Evolutionary conservation across 1,140 invertebrate genomes (phyloP), one percentile per base, ranked within the genome.

Genomic region (Caenorhabditis briggsae): DNA sequence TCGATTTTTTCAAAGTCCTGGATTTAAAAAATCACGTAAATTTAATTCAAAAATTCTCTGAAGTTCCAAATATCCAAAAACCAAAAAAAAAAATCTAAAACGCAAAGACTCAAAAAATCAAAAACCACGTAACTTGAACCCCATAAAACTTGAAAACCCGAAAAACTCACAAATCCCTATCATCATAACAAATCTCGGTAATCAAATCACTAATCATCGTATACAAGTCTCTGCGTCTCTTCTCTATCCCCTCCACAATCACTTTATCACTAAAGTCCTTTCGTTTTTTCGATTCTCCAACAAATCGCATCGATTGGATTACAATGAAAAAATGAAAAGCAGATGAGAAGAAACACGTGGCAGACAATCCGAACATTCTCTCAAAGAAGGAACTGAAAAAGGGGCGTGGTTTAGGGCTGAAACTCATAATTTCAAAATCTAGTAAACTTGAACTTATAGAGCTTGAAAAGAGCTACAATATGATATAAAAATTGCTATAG

Each of bases 181-280:
- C 64, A 70, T 70, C 64, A 70, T 43, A 70, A 18, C 64, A 70
- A 18, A 70, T 70, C 41, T 70, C 64, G 12, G 33, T 16, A n/a
- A 70, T 70, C 16, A 70, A 46, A n/a, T 70, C 64, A 70, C 33
- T 43, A 18, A 70, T 70, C 64, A 70, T 70, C 64, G 23, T 11
- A 16, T 70, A 70, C 64, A 70, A 18, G 46, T 70, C 64, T 18
- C 16, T 70, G n/a, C 64, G 12, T n/a, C 64, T 14, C 41, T 70
- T 70, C 8, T 70, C 64, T 5, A 70, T 41, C 5, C 41, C 64
- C 16, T 70, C 64, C 41, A 70, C 64, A 46, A 70, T 70, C 64
- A 70, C 33, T 70, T 70, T 70, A 43, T 70, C 41, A 70, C 41
- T 46, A 70, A 43, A 70, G n/a, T 70, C 64, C 14, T 70, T 70